phyloP scores from a whole-genome alignment of 1,140 invertebrate species.

The Pteromalus puparum region DNA sequence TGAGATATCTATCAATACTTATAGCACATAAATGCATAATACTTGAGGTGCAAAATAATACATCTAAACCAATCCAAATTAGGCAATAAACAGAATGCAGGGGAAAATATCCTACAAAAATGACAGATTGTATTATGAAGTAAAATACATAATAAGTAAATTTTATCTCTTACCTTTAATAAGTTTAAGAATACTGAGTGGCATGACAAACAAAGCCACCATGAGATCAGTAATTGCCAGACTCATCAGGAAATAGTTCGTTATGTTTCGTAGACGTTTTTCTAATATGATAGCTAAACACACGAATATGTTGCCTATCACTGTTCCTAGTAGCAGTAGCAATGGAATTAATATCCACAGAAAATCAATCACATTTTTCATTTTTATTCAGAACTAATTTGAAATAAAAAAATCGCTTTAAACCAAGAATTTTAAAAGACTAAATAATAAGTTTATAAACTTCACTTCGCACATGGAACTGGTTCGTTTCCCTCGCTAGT shows the following conservation, averaged over 20 bases:
- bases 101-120: background rate
- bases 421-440: background rate
- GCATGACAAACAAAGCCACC: constrained; percentile 94
- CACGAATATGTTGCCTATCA: constrained; percentile 95
- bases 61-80: background rate
- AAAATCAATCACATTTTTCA: background rate
- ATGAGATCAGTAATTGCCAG: constrained; percentile 96
- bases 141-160: background rate
- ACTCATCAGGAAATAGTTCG: constrained; percentile 97
- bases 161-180: constrained; percentile 66
- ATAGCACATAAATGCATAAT: background rate
- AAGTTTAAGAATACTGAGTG: constrained; percentile 87
- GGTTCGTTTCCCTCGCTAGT: background rate
- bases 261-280: constrained; percentile 92
- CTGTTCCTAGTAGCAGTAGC: constrained; percentile 78
- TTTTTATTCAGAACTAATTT: background rate
- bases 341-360: background rate
- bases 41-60: background rate
- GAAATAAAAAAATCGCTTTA: background rate
- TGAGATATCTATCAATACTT: background rate
- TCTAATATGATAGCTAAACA: constrained; percentile 94
- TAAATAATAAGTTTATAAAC: background rate
- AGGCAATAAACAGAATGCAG: background rate
- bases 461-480: background rate
- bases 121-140: background rate